phyloP scores from a whole-genome alignment of 2,113 vertebrate species.

The Rattus rattus region DNA sequence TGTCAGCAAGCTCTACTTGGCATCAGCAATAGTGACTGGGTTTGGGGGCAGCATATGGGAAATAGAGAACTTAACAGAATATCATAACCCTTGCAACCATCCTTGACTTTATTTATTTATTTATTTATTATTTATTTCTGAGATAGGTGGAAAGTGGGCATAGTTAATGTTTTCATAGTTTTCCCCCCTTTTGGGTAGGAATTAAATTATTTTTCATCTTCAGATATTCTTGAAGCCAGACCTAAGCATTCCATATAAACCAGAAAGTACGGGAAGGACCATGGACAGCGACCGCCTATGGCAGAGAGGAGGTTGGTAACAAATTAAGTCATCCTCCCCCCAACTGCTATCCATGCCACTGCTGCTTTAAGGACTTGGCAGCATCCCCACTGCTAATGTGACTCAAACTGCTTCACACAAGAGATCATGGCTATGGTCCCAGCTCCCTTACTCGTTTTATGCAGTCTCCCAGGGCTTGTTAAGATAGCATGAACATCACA shows the following conservation, averaged over 20 bases:
- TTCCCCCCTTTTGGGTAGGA: too few species aligned
- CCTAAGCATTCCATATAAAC: background rate
- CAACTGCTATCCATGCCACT: background rate
- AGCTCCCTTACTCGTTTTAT: background rate
- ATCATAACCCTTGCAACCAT: too few species aligned
- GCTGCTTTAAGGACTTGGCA: background rate
- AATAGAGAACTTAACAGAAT: too few species aligned
- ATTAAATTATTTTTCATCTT: background rate
- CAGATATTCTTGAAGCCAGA: background rate
- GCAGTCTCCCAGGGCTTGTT: background rate
- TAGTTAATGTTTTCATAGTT: too few species aligned
- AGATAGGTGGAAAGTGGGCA: too few species aligned
- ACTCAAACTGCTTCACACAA: background rate
- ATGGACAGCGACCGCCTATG: background rate
- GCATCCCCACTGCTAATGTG: background rate
- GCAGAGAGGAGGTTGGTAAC: accelerated
- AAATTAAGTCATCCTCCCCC: background rate
- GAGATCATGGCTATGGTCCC: background rate
- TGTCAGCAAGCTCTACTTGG: too few species aligned
- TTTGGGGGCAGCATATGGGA: too few species aligned
- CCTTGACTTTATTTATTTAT: too few species aligned
- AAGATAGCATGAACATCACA: background rate
- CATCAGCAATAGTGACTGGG: too few species aligned
- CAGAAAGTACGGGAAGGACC: background rate
- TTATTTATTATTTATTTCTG: too few species aligned